phyloP scores from a whole-genome alignment of 2,113 vertebrate genomes.

The Dipodomys merriami region DNA sequence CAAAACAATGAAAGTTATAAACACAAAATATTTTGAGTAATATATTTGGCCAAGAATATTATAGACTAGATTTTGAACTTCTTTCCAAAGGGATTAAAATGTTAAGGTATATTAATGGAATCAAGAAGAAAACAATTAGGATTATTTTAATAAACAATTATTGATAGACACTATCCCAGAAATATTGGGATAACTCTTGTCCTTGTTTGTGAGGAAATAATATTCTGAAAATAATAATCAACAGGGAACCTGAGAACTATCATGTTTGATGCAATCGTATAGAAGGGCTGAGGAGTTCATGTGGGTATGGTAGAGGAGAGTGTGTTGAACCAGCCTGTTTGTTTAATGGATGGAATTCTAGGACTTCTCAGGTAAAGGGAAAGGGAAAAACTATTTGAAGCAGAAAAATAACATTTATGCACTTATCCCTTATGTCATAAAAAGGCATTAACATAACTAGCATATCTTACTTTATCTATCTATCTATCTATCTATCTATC shows the following conservation, averaged over 20 bases:
- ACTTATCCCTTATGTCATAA: background rate
- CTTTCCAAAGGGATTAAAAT: constrained; percentile 11
- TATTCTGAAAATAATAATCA: background rate
- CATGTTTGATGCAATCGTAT: background rate
- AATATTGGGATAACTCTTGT: background rate
- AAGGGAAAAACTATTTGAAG: background rate
- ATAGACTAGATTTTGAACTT: background rate
- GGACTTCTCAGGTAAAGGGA: background rate
- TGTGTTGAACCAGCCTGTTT: background rate
- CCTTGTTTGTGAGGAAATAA: background rate
- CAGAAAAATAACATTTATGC: background rate
- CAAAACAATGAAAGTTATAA: background rate
- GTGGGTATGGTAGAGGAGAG: background rate
- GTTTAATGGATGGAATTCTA: background rate
- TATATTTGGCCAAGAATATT: constrained; percentile 26
- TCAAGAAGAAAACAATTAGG: constrained; percentile 11
- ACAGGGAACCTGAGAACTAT: background rate
- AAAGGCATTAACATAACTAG: background rate
- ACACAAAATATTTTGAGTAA: constrained; percentile 3
- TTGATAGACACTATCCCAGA: background rate
- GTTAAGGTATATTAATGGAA: background rate
- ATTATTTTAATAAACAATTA: constrained; percentile 15
- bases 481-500: too few species aligned
- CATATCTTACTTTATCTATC: background rate
- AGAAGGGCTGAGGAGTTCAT: background rate